A percentile compares a stretch with the other conserved stretches of the same genome.
phyloP scores from a whole-genome alignment of 2,888 invertebrate species.

The Heliconius erato region DNA sequence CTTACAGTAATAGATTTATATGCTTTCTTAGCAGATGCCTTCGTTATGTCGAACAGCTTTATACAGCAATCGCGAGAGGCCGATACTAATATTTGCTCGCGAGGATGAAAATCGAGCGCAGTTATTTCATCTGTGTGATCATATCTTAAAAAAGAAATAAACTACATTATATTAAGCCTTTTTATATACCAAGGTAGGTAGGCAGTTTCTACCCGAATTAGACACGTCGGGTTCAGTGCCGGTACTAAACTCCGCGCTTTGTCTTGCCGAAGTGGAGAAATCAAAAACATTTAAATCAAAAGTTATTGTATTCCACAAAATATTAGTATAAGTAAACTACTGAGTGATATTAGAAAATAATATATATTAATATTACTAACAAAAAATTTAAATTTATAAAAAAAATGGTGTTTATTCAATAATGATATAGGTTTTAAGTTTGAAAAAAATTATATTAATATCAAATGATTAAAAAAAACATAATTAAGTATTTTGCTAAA shows the following conservation, averaged over 20 bases:
- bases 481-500: not conserved
- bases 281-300: too few species aligned
- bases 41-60: constrained; percentile 98
- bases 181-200: not conserved
- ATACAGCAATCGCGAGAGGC: constrained; percentile 97
- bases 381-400: too few species aligned
- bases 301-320: too few species aligned
- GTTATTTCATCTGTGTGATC: constrained; percentile 99
- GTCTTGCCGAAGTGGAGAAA: not conserved
- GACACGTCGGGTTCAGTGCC: not conserved
- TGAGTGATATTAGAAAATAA: too few species aligned
- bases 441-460: too few species aligned
- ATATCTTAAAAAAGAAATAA: constrained; percentile 80
- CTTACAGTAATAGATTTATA: constrained; percentile 96
- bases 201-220: not conserved
- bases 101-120: constrained; percentile 98
- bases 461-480: not conserved
- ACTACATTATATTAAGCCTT: too few species aligned
- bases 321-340: too few species aligned
- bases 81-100: constrained; percentile 96
- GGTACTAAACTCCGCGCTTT: not conserved
- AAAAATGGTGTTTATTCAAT: too few species aligned
- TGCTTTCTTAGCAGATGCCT: constrained; percentile 99
- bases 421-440: too few species aligned
- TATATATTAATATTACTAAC: too few species aligned